A percentile compares a stretch with the other conserved stretches of the same genome.
These are phyloP conservation scores for Ataeniobius toweri DNA, from an alignment of 2,797 vertebrate species.

Conservation along the genomic window DNA sequence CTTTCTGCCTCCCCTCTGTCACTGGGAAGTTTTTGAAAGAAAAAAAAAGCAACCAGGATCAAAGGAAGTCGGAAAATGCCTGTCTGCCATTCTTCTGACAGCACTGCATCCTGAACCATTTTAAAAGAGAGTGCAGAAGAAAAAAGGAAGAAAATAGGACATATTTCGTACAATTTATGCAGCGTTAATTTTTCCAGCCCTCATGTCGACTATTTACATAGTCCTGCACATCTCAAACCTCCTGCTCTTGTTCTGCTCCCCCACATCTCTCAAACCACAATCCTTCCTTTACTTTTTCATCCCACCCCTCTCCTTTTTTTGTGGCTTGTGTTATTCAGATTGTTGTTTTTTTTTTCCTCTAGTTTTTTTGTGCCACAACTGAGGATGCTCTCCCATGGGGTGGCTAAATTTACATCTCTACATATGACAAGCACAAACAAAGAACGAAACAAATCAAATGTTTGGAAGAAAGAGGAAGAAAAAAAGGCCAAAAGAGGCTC, in stretches of 20 bases:
- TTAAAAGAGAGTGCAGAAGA: constrained; percentile 71
- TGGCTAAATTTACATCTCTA: constrained; percentile 80
- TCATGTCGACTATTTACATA: constrained; percentile 76
- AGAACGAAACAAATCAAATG: constrained; percentile 77
- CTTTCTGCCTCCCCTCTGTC: constrained; percentile 71
- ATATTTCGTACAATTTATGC: constrained; percentile 80
- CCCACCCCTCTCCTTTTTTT: constrained; percentile 60
- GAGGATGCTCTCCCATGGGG: constrained; percentile 76
- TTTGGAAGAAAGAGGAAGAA: constrained; percentile 40
- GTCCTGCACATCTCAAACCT: constrained; percentile 74
- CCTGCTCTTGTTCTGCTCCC: constrained; percentile 56
- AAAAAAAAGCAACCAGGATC: constrained; percentile 62
- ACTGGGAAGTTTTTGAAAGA: constrained; percentile 43
- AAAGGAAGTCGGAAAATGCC: constrained; percentile 76
- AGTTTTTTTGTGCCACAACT: constrained; percentile 71
- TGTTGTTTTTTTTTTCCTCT: constrained; percentile 39
- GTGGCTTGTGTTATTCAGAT: constrained; percentile 75
- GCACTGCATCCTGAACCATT: constrained; percentile 75
- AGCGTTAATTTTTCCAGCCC: constrained; percentile 80
- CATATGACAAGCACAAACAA: constrained; percentile 81
- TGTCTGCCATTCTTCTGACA: constrained; percentile 80
- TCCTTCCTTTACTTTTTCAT: constrained; percentile 61
- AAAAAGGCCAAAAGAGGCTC: constrained; percentile 31
- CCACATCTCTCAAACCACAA: constrained; percentile 60
- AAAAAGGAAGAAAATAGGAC: constrained; percentile 78